Evolutionary conservation across 2,113 vertebrate species (phyloP).

Genomic region (Suricata suricatta): DNA sequence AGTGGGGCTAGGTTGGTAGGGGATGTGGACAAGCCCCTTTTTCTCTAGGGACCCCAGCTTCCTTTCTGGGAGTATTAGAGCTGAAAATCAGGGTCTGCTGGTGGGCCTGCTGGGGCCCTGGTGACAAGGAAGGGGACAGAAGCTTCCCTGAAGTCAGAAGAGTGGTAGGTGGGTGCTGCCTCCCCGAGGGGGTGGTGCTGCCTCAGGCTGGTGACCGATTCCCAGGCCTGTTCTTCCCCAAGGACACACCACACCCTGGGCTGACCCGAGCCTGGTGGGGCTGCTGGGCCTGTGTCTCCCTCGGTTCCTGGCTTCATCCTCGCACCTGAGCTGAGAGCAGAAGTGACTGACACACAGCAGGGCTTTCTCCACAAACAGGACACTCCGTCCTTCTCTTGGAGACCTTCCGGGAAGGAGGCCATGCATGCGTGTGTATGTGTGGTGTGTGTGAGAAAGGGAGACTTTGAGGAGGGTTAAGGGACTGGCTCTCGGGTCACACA

Average conservation of each 20-base stretch:
- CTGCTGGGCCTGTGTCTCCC: constrained; percentile 64
- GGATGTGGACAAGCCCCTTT: background rate
- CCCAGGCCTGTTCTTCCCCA: background rate
- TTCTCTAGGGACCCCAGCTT: background rate
- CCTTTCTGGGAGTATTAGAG: background rate
- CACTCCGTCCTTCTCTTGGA: constrained; percentile 63
- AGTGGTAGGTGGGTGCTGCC: background rate
- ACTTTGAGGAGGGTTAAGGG: background rate
- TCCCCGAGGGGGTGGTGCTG: background rate
- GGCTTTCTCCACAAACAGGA: constrained; percentile 75
- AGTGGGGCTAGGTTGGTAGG: background rate
- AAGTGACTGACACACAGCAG: constrained; percentile 68
- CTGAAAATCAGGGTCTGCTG: background rate
- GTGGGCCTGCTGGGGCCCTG: background rate
- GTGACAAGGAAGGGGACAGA: background rate
- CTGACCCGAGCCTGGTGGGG: constrained; percentile 60
- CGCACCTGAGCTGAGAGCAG: constrained; percentile 55
- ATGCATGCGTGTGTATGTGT: rapidly evolving
- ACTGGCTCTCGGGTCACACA: background rate
- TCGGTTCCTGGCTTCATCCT: constrained; percentile 61
- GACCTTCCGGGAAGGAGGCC: constrained; percentile 7
- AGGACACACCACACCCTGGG: background rate
- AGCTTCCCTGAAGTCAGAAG: background rate
- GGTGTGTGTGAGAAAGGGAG: too few relatives aligned
- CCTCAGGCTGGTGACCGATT: background rate